Conservation (phyloP, 2,888 invertebrate species). For the Sesia apiformis region DNA sequence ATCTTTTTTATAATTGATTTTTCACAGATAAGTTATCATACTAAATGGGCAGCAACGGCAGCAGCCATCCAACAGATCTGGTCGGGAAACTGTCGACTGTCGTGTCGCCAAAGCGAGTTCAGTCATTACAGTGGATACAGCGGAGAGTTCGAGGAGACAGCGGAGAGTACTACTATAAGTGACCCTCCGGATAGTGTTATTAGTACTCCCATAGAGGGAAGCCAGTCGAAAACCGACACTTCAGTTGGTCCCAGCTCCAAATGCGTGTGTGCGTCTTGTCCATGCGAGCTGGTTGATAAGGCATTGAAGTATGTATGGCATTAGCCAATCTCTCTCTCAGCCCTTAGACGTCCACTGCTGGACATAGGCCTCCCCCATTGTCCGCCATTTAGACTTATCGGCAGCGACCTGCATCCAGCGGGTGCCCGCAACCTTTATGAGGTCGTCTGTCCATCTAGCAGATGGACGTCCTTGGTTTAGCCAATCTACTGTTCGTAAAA, state of each 20-base stretch:
- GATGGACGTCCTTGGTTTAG: too few relatives aligned
- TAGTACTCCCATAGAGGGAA: background rate
- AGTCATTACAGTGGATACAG: constrained; percentile 14
- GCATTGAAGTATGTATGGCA: background rate
- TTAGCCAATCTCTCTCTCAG: too few relatives aligned
- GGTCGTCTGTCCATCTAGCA: too few relatives aligned
- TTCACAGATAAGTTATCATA: constrained; percentile 9
- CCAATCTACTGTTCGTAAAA: too few relatives aligned
- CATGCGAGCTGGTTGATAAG: background rate
- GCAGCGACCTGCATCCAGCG: too few relatives aligned
- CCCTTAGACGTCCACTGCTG: too few relatives aligned
- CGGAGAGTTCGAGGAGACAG: background rate
- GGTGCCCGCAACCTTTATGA: too few relatives aligned
- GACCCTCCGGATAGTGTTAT: background rate
- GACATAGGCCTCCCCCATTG: too few relatives aligned
- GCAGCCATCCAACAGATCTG: constrained; percentile 35
- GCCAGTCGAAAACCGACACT: background rate
- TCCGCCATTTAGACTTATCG: too few relatives aligned
- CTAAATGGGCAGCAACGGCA: constrained; percentile 21
- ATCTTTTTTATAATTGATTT: too few relatives aligned
- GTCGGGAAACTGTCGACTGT: constrained; percentile 30
- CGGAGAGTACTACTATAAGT: background rate
- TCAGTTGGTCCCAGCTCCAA: background rate
- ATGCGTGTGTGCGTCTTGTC: background rate
- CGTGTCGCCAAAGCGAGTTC: constrained; percentile 21